Evolutionary conservation across 2,888 invertebrate genomes (phyloP).

Genomic region (Drosophila bunnanda): DNA sequence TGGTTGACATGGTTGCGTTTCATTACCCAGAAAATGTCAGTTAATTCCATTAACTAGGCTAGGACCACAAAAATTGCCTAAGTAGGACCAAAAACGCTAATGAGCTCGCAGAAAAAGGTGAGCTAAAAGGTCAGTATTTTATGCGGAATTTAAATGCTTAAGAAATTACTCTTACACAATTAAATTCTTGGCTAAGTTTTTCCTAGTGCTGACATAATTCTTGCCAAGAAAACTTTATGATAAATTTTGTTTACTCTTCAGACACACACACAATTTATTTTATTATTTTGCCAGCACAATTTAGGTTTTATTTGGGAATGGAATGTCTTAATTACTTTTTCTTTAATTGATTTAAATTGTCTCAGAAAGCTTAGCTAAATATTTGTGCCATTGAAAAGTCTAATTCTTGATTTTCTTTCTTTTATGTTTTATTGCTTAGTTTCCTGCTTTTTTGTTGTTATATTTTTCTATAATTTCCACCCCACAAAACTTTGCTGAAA

Average conservation of each 20-base stretch:
- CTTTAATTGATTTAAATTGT: slow-evolving; percentile 12
- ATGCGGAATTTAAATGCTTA: slow-evolving; percentile 2
- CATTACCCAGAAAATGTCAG: slow-evolving; percentile 20
- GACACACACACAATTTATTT: not conserved
- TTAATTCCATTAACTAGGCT: slow-evolving; percentile 34
- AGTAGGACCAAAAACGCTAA: slow-evolving; percentile 8
- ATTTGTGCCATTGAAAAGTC: slow-evolving; percentile 3
- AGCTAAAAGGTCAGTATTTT: not conserved
- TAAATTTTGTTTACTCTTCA: slow-evolving; percentile 1
- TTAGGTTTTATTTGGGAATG: not conserved
- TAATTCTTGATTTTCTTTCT: not conserved
- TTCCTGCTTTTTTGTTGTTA: not conserved
- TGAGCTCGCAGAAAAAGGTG: not conserved
- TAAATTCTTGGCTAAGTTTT: not conserved
- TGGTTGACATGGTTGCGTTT: slow-evolving; percentile 29
- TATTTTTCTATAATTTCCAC: not conserved
- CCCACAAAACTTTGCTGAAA: not conserved
- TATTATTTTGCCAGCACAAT: not conserved
- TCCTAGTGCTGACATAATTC: not conserved
- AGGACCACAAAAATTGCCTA: not conserved
- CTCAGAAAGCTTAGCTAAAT: not conserved
- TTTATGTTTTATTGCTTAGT: not conserved
- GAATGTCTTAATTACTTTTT: slow-evolving; percentile 3
- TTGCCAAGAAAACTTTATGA: slow-evolving; percentile 6
- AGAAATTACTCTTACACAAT: not conserved